Evolutionary conservation across 2,888 invertebrate genomes (phyloP).

Genomic region (Drosophila meridiana): DNA sequence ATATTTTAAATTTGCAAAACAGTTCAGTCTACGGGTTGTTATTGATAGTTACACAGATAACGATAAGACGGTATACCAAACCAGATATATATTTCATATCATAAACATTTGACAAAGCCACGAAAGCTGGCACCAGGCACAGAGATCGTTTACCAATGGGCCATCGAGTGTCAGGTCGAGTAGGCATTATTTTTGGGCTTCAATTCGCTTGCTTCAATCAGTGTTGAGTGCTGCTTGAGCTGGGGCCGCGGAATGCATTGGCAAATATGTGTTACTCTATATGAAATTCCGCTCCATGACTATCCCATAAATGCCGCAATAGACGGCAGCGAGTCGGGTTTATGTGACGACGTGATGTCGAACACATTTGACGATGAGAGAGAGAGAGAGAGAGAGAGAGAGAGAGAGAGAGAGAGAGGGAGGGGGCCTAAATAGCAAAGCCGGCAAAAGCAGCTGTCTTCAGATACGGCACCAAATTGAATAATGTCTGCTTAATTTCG

Average conservation of each 20-base stretch:
- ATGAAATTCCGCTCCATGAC: conserved; percentile 45
- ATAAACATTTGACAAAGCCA: not conserved
- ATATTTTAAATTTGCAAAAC: not conserved
- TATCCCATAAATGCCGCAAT: conserved; percentile 57
- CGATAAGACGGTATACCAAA: not conserved
- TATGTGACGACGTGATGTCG: conserved; percentile 69
- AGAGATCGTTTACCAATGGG: conserved; percentile 15
- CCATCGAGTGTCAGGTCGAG: conserved; percentile 13
- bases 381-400: not conserved
- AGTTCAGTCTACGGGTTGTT: not conserved
- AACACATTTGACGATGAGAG: conserved; percentile 53
- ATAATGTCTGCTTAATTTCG: conserved; percentile 75
- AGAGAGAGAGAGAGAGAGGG: not conserved
- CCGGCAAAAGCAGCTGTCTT: conserved; percentile 52
- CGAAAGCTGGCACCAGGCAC: not conserved
- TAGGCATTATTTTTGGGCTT: not conserved
- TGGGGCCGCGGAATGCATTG: conserved; percentile 23
- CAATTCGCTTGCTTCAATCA: conserved; percentile 22
- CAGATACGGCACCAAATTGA: conserved; percentile 60
- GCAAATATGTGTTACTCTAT: conserved; percentile 27
- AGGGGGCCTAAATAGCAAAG: conserved; percentile 12
- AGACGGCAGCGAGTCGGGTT: conserved; percentile 22
- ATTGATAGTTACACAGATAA: not conserved
- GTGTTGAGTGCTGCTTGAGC: conserved; percentile 15
- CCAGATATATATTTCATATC: not conserved